phyloP scores from a whole-genome alignment of 2,797 vertebrate genomes.

The Erpetoichthys calabaricus region DNA sequence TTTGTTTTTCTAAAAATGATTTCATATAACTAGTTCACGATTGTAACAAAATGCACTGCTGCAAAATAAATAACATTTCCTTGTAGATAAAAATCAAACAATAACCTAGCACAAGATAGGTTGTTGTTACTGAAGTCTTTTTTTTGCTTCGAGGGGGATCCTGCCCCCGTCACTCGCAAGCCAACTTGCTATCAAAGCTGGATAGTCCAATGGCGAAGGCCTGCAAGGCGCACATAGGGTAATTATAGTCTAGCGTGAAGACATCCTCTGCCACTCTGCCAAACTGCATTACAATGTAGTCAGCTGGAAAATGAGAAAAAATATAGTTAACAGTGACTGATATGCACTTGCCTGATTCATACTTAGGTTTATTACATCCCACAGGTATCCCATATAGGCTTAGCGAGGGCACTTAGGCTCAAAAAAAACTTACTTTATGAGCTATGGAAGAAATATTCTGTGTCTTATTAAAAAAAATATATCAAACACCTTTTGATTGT shows the following conservation, averaged over 20 bases:
- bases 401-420: too few species aligned
- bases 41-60: background rate
- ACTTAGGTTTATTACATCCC: background rate
- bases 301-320: conserved; percentile 41
- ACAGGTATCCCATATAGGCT: too few species aligned
- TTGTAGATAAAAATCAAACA: background rate
- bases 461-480: too few species aligned
- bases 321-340: too few species aligned
- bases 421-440: too few species aligned
- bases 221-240: conserved; percentile 92
- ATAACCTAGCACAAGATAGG: background rate
- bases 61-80: background rate
- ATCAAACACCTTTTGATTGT: too few species aligned
- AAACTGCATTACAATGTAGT: conserved; percentile 98
- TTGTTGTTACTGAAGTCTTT: background rate
- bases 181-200: conserved; percentile 92
- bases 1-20: background rate
- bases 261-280: conserved; percentile 85
- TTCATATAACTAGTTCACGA: background rate
- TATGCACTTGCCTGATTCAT: background rate
- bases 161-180: conserved; percentile 64
- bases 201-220: conserved; percentile 93
- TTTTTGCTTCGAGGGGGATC: background rate
- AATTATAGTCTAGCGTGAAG: conserved; percentile 93
- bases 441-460: too few species aligned